A percentile compares a stretch with the other conserved stretches of the same genome.
phyloP scores from a whole-genome alignment of 2,888 invertebrate genomes.

The Xanthorhoe designata region DNA sequence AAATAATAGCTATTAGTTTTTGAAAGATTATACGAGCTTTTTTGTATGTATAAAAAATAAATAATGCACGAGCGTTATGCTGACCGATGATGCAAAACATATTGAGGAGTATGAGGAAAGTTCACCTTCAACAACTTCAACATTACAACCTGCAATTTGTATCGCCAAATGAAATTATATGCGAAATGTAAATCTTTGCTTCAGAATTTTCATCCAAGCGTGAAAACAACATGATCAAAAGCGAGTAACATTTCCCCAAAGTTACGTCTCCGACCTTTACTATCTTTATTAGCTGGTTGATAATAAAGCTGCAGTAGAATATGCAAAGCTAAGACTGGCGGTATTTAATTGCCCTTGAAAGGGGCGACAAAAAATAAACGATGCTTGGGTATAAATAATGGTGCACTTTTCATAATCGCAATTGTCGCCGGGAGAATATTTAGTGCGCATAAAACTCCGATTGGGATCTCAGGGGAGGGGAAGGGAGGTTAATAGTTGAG shows the following conservation, averaged over 20 bases:
- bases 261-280: conserved; percentile 68
- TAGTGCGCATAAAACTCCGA: conserved; percentile 82
- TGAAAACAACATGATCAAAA: conserved; percentile 16
- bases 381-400: conserved; percentile 80
- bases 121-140: no score
- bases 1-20: no score
- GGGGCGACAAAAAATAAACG: conserved; percentile 84
- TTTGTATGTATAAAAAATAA: no score
- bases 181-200: neutral
- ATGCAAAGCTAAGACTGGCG: conserved; percentile 83
- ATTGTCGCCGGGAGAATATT: conserved; percentile 86
- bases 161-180: neutral
- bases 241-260: conserved; percentile 42
- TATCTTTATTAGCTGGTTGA: conserved; percentile 75
- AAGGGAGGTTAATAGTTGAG: conserved; percentile 68
- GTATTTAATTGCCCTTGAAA: conserved; percentile 86
- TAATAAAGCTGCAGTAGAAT: conserved; percentile 73
- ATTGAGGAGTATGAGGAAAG: neutral
- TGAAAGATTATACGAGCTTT: no score
- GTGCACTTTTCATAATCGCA: conserved; percentile 86
- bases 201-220: conserved; percentile 12
- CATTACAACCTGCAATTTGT: neutral
- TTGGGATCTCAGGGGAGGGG: conserved; percentile 61
- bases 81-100: neutral
- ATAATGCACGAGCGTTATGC: neutral